phyloP scores from a whole-genome alignment of 2,113 vertebrate genomes.

The Psittacus erithacus region DNA sequence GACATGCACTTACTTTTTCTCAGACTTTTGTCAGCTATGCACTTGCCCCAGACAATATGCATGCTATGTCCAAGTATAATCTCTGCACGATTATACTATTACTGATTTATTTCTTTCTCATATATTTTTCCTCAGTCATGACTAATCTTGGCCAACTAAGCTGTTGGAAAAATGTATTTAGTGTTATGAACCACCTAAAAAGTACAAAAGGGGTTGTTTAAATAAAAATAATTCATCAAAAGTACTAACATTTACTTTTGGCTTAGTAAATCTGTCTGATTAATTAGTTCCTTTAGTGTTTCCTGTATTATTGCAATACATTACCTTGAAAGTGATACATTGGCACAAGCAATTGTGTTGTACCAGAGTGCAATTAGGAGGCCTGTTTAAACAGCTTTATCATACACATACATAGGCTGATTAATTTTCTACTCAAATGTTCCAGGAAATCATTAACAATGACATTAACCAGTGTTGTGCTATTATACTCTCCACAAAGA shows the following conservation, averaged over 20 bases:
- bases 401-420: conserved; percentile 74
- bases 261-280: conserved; percentile 57
- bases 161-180: not conserved
- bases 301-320: conserved; percentile 54
- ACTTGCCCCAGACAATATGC: not conserved
- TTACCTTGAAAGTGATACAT: conserved; percentile 58
- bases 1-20: not conserved
- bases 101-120: not conserved
- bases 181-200: not conserved
- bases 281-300: conserved; percentile 66
- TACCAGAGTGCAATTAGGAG: conserved; percentile 72
- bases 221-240: conserved; percentile 51
- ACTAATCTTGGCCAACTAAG: conserved; percentile 1
- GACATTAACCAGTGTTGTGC: conserved; percentile 77
- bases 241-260: conserved; percentile 60
- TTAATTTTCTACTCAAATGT: conserved; percentile 83
- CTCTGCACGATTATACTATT: not conserved
- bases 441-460: conserved; percentile 80
- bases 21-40: not conserved
- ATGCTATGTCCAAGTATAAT: not conserved
- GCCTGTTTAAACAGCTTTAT: conserved; percentile 75
- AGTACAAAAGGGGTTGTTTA: not conserved
- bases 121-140: not conserved
- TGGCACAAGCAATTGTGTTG: conserved; percentile 65
- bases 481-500: conserved; percentile 75